Base-by-base conservation (phyloP, 2,113 vertebrate genomes). In the Corydoras sp. region DNA sequence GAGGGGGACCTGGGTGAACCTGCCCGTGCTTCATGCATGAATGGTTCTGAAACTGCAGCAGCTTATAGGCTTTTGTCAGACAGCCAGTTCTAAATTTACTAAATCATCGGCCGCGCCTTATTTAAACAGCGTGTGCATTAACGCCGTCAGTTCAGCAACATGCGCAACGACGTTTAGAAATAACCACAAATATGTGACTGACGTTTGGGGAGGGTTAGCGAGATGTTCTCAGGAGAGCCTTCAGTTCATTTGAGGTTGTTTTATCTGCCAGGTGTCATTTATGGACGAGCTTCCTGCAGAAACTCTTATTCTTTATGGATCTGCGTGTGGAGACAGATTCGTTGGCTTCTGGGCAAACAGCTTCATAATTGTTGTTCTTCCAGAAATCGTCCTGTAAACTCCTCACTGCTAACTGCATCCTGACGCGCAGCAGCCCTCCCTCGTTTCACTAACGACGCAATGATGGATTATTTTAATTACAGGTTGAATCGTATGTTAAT, bases 321-420 rank as follows among this genome's bases (percentile, higher is more conserved):
- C 54, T 77, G 76, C 85, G 79, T 60, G 82, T 81, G 66, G 73
- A 67, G 79, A 76, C 83, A 83, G 54, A 75, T 81, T 69, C 15
- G 13, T 67, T 30, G 58, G 69, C 59, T 71, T 50, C 1, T 54
- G 48, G 76, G 78, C 72, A 32, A 49, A 74, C 62, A 70, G 60
- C 62, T 73, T 76, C 64, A 71, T 73, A 77, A 66, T 66, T 0
- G 15, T 76, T 69, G 62, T 55, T 70, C 67, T 81, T 80, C 58
- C 75, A 30, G 3, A 62, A 31, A 70, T 55, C n/a, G 32, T 18
- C 31, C n/a, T 43, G 53, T 43, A 30, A 13, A 31, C 64, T 60
- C 35, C 7, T 43, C 35, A 43, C 35, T 43, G 4, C 35, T 43
- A 43, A 4, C 35, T 43, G 35, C 35, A 43, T 43, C 35, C 35